Evolutionary conservation across 2,888 invertebrate species (phyloP), one percentile per base, ranked within the genome.

Genomic region (Drosophila kanekoi): DNA sequence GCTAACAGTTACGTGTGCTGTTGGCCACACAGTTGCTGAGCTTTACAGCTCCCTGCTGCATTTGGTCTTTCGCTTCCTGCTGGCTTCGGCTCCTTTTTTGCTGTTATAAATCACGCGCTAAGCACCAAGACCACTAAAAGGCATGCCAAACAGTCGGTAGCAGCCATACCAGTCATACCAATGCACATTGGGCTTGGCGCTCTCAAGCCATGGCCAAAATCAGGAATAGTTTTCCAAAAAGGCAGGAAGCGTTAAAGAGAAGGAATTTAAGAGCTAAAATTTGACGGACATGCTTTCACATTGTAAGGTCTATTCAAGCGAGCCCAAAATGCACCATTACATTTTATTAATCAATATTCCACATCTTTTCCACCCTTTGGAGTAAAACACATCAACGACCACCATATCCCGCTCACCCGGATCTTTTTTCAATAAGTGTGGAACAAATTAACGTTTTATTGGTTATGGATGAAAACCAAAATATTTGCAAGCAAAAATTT

Each of bases 51-150:
- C 51, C 44, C 60, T 40, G 28, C 32, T 37, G 61, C 57, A 57
- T 53, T 63, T 57, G 58, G 73, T 60, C 52, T 59, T 51, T 14
- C 70, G 51, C 61, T 67, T 65, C 57, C 66, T 71, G 62, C 74
- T 58, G 59, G 23, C 65, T 65, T 56, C 41, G 56, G 49, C 66
- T 70, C 61, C 62, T 49, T 72, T 80, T 78, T 53, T 84, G 70
- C 85, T 72, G 83, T 59, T 85, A 85, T 85, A 85, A 85, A 85
- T 85, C 84, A 85, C 79, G 73, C 86, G 87, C 81, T 85, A 85
- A 85, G 84, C 87, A 77, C 82, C 86, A 70, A 63, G 77, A 85
- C 79, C 83, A 85, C 85, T 79, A 79, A 87, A 73, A 81, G 79
- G 68, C 87, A 85, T 75, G 67, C 66, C 81, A 72, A 66, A 64